Evolutionary conservation across 1,140 invertebrate species (phyloP), one percentile per base, ranked within the genome.

Genomic region (Macrotrachela quadricornifera): DNA sequence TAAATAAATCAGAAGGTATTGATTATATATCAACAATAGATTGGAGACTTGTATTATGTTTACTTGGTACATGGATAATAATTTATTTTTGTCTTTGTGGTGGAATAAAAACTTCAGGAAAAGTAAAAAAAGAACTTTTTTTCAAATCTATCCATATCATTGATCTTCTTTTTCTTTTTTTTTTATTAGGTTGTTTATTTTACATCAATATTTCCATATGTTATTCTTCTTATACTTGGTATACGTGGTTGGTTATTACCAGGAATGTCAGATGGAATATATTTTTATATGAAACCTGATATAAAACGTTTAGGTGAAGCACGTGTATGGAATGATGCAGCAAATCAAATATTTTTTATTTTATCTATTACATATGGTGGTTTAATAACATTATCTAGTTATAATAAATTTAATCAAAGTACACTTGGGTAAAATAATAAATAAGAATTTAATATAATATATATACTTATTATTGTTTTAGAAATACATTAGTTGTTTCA

Each of bases 401-500:
- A 83, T 65, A 86, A 85, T 61, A 73, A 75, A 36, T 86, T 87
- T 65, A 71, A 73, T 39, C 81, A 65, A 46, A 62, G 65, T 46
- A 60, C 58, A 21, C 59, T 62, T 17, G 58, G 61, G 46, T 62
- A 51, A 13, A 47, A 51, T n/a, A 21, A 6, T 8, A 11, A 14
- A 4, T 2, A 13, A 4, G 11, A 11, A 51, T 15, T 6, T 14
- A 17, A 2, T 50, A 8, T 10, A 4, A 18, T 12, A 9, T 51
- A 30, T 15, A 49, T 14, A 21, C 36, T 43, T 15, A 13, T 36
- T 4, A 46, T 37, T 49, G 51, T 6, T n/a, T n/a, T n/a, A 90
- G 86, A 64, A 90, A 97, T 69, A 85, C 90, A 1, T 64, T 97
- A 38, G 84, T 95, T 54, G 87, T 96, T 0, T 94, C 90, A 60